Base-by-base conservation (phyloP, 2,797 vertebrate species). In the Phaenicophaeus curvirostris region DNA sequence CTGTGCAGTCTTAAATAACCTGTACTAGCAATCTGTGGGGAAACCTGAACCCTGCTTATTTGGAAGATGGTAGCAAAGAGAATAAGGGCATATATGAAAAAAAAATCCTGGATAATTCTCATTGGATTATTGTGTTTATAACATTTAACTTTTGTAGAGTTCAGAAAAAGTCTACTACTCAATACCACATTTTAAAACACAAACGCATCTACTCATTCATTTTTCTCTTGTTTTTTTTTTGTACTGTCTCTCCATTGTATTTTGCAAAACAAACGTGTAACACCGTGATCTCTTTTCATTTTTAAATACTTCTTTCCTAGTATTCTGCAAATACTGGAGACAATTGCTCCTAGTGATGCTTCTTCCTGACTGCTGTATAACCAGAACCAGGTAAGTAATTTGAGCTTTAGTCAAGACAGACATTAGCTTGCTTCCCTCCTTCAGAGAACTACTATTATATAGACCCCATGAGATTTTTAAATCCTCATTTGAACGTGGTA, bases 11-110 rank as follows among this genome's bases (percentile, higher is more conserved):
- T n/a, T n/a, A n/a, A n/a, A n/a, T n/a, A n/a, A n/a, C n/a, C n/a
- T n/a, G n/a, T n/a, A n/a, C 33, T 50, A 63, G 25, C 44, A 73
- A 46, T 78, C 48, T 65, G 55, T 37, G 62, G 84, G 82, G 51
- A 6, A 53, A 85, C 15, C 21, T 14, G 17, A 21, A 46, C 44
- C 17, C 44, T 66, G 18, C 61, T 68, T 96, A 68, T 93, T 87
- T 69, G 31, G 84, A 62, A 37, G 89, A 68, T 33, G 46, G 15
- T 48, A 78, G 51, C 50, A 67, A 28, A 92, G 69, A 91, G 79
- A 93, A 42, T 55, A 74, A 90, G 71, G 62, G 74, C 31, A 37
- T 39, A 54, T 44, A 82, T 67, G 53, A 95, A 94, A 94, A 84
- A 88, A 20, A 78, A n/a, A 50, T 58, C 51, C 71, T 79, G 78